Base-by-base conservation (phyloP, 2,888 invertebrate species). In the Anarsia innoxiella region DNA sequence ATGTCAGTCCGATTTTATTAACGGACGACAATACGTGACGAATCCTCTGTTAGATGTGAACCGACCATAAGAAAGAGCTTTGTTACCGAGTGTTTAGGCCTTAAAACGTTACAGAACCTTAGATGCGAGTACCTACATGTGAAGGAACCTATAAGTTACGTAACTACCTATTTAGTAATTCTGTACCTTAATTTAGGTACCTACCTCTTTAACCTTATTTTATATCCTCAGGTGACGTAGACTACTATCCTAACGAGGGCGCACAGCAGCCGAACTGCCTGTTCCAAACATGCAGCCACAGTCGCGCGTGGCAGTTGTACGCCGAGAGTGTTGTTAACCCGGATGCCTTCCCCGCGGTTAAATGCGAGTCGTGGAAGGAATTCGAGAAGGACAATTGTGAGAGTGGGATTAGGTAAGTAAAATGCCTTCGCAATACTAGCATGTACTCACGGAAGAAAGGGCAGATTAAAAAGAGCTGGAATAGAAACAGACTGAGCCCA, bases 171-270 rank as follows among this genome's bases (percentile, higher is more conserved):
- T 8, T 8, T 19, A 19, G 19, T 5, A 19, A 19, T 19, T 5
- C 3, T 3, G 4, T 5, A 19, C 8, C 4, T 8, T 8, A 5
- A 8, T 19, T 19, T 3, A 5, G 19, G 3, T 8, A 8, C 8
- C 19, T 19, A 3, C 8, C 19, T 19, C 19, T 19, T 19, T 19
- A 19, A 5, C 4, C 8, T 19, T 19, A 19, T 19, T 19, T 19
- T 19, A 5, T 19, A 8, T 19, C 12, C 2, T 9, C 65, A 85
- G 85, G 78, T 1, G 71, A 84, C 41, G 69, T 56, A 1, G 83
- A 85, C 53, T 83, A 60, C 61, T 83, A 45, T 53, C 76, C 77
- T 0, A 85, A 85, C 62, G 51, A 59, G 2, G 85, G 85, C 0
- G 36, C 52, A 1, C 48, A 61, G 51, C 85, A 86, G 59, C 82